Evolutionary conservation across 1,140 invertebrate species (phyloP).

Genomic region (Lepidurus arcticus): DNA sequence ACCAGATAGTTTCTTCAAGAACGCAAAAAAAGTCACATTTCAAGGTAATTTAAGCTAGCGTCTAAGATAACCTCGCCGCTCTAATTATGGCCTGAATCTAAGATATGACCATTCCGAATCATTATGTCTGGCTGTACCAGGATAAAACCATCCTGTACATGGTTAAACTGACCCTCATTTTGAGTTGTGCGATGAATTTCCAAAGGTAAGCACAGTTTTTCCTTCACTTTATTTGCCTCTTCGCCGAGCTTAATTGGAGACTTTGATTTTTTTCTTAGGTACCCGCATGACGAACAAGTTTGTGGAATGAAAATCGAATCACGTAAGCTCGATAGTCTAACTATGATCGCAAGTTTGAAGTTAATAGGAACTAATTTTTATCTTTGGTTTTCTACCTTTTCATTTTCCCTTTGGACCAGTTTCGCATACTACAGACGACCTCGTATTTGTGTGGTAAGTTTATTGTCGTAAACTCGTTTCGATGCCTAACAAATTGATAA

Average conservation of each 20-base stretch:
- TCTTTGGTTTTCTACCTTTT: no score
- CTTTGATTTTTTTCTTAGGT: neutral
- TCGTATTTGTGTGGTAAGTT: conserved; percentile 43
- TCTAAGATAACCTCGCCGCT: neutral
- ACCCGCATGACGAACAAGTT: conserved; percentile 80
- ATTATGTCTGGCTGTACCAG: conserved; percentile 42
- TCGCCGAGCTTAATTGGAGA: no score
- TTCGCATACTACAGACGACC: conserved; percentile 47
- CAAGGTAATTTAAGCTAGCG: conserved; percentile 22
- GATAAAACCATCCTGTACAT: conserved; percentile 42
- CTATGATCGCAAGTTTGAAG: neutral
- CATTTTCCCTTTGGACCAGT: conserved; percentile 39
- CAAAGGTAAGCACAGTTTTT: conserved; percentile 58
- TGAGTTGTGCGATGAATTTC: conserved; percentile 88
- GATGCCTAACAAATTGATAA: neutral
- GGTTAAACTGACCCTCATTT: conserved; percentile 60
- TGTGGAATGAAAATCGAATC: conserved; percentile 88
- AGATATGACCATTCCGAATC: conserved; percentile 46
- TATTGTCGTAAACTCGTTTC: neutral
- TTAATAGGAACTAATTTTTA: neutral
- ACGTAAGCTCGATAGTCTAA: conserved; percentile 53
- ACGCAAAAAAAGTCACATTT: conserved; percentile 44
- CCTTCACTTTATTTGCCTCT: no score
- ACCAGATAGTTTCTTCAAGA: conserved; percentile 43
- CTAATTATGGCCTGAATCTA: conserved; percentile 28